Evolutionary conservation across 1,140 invertebrate species (phyloP).

Genomic region (Kradibia gibbosae): DNA sequence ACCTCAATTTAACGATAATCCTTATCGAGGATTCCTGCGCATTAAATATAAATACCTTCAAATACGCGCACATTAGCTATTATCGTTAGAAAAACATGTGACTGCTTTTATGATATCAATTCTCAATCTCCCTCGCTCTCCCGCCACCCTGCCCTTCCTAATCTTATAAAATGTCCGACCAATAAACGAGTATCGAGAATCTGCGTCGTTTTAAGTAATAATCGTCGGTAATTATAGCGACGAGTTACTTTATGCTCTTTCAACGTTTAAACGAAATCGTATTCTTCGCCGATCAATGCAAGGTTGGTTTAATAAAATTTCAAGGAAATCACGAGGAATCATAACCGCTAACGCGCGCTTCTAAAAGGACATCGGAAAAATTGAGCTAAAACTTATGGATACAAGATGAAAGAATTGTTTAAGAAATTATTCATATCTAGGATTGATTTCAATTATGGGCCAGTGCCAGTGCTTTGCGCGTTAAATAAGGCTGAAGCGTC

Average conservation of each 20-base stretch:
- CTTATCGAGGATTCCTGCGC: not conserved
- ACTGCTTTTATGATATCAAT: too few species aligned
- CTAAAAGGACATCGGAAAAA: not conserved
- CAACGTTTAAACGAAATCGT: too few species aligned
- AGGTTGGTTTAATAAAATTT: not conserved
- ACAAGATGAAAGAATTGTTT: not conserved
- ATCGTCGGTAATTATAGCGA: too few species aligned
- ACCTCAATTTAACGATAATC: not conserved
- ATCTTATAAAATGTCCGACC: too few species aligned
- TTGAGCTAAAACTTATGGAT: not conserved
- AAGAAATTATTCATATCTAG: not conserved
- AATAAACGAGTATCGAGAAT: too few species aligned
- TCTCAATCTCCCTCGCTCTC: too few species aligned
- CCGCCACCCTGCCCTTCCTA: too few species aligned
- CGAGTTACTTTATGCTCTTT: too few species aligned
- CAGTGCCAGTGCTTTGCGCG: too few species aligned
- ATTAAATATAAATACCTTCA: not conserved
- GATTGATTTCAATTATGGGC: too few species aligned
- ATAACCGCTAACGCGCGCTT: not conserved
- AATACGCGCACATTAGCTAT: not conserved
- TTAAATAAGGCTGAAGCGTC: too few species aligned
- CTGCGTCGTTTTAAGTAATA: too few species aligned
- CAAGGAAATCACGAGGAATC: not conserved
- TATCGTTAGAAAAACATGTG: not conserved
- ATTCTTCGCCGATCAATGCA: not conserved